Evolutionary conservation across 2,797 vertebrate genomes (phyloP).

Genomic region (Caiman crocodilus): DNA sequence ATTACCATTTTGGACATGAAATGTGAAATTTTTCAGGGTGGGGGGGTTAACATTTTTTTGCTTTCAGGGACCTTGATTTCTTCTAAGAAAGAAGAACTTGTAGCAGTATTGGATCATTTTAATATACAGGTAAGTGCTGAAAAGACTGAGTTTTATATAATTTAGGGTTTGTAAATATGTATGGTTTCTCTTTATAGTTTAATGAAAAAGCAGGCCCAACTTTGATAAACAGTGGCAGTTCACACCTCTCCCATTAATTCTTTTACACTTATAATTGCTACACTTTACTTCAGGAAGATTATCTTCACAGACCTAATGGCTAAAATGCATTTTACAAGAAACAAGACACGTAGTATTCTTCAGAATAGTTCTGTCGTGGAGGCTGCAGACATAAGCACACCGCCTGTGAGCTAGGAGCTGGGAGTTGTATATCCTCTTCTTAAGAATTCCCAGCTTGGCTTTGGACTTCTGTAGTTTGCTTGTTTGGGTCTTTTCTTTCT

Average conservation of each 20-base stretch:
- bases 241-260: not conserved
- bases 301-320: not conserved
- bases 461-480: not conserved
- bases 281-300: not conserved
- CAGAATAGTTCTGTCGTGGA: not conserved
- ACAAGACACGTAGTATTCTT: not conserved
- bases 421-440: not conserved
- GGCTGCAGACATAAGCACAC: not conserved
- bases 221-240: not conserved
- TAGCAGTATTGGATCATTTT: slow-evolving; percentile 92
- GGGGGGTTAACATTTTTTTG: not conserved
- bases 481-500: not conserved
- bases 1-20: no score
- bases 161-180: no score
- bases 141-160: not conserved
- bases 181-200: not conserved
- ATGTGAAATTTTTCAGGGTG: not conserved
- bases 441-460: not conserved
- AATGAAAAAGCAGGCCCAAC: not conserved
- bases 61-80: slow-evolving; percentile 86
- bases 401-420: not conserved
- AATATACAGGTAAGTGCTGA: slow-evolving; percentile 92
- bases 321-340: not conserved
- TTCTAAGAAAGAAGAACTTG: slow-evolving; percentile 92
- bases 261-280: not conserved